Evolutionary conservation across 2,797 vertebrate genomes (phyloP).

Genomic region (Podarcis siculus): DNA sequence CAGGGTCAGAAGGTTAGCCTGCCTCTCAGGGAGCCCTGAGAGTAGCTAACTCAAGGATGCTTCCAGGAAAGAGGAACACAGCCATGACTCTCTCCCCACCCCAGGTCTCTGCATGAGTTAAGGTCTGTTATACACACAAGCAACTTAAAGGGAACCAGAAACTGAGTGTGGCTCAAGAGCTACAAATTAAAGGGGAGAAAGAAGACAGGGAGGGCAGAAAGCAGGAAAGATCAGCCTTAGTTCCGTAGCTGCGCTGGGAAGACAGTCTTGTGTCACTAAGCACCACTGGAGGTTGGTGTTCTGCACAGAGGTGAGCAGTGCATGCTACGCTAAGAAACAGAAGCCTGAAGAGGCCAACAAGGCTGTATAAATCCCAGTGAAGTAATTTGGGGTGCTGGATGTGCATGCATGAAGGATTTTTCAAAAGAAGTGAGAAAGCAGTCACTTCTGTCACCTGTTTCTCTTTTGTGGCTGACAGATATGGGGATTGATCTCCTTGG

Average conservation of each 20-base stretch:
- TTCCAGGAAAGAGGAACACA: no score
- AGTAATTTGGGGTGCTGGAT: not conserved
- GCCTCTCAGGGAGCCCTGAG: no score
- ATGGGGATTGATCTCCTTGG: not conserved
- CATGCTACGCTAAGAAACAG: not conserved
- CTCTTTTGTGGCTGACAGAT: not conserved
- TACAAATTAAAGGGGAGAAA: not conserved
- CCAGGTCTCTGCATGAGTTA: not conserved
- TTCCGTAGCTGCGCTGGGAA: not conserved
- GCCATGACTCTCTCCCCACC: no score
- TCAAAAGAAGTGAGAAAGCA: not conserved
- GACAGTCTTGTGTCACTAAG: not conserved
- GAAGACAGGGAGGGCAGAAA: not conserved
- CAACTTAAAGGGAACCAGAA: not conserved
- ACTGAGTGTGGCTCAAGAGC: not conserved
- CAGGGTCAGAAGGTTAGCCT: no score
- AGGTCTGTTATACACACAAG: not conserved
- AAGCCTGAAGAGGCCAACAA: not conserved
- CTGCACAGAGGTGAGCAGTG: not conserved
- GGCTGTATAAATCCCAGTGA: not conserved
- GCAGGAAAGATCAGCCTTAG: not conserved
- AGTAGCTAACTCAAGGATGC: no score
- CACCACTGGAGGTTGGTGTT: not conserved
- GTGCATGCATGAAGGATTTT: not conserved
- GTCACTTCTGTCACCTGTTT: not conserved